Base-by-base conservation (phyloP, 2,888 invertebrate species). In the Hypsopygia costalis region DNA sequence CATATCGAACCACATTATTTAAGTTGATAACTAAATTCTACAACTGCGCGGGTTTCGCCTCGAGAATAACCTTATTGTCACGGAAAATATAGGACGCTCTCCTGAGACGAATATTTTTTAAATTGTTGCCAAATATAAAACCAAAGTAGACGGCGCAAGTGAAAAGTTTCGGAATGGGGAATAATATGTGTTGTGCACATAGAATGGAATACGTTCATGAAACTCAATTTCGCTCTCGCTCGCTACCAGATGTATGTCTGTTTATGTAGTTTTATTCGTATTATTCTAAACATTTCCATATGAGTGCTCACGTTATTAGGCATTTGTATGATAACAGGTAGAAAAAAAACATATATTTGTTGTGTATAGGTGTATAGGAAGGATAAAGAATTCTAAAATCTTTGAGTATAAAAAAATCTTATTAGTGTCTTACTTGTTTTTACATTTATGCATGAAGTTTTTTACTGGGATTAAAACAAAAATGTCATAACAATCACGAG, bases 21-120 rank as follows among this genome's bases (percentile, higher is more conserved):
- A 68, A 72, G 63, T 72, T 70, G 51, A 52, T 65, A 69, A 73
- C 72, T 61, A 59, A 66, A 70, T 75, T 71, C 55, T 58, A 56
- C 54, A 54, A 63, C 52, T 58, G 55, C 49, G 58, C 57, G 52
- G 46, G 56, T 50, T 28, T 48, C 51, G 60, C 58, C 56, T 47
- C 40, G 72, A 69, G 75, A 72, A 69, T 61, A 67, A 57, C 63
- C 67, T 57, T 63, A 71, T 75, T 71, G 68, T 68, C 44, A 58
- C 58, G 58, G 62, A 67, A 68, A 70, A 62, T 67, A 69, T 58
- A 57, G 52, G 44, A 47, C 51, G 49, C 44, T 20, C 39, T 49
- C 55, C 50, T 37, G 41, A 50, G 46, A 55, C 54, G 55, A 46
- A 62, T 52, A 58, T 63, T 68, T 62, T 16, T 55, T 55, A 56